Conservation (phyloP, 2,797 vertebrate species). For the Scyliorhinus canicula region DNA sequence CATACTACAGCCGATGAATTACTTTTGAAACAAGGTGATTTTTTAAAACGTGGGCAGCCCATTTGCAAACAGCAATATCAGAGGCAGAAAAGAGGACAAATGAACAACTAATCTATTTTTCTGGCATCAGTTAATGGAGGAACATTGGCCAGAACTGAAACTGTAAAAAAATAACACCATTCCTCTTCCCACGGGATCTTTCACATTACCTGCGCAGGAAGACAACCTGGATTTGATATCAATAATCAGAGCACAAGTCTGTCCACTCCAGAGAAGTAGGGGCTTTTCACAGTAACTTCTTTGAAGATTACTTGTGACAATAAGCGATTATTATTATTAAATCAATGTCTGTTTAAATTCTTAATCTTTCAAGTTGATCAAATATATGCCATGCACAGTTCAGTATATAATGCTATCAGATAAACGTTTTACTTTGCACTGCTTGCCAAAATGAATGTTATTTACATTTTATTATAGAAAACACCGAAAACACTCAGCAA, state of each 20-base stretch:
- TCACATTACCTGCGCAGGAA: neutral
- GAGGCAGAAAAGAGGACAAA: neutral
- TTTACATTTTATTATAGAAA: neutral
- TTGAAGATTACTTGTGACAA: too few relatives aligned
- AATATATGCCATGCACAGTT: neutral
- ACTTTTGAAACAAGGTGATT: neutral
- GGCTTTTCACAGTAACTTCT: too few relatives aligned
- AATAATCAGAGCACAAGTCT: neutral
- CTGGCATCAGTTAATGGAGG: neutral
- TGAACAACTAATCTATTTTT: neutral
- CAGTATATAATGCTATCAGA: neutral
- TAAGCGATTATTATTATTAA: too few relatives aligned
- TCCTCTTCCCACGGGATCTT: neutral
- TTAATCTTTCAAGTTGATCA: neutral
- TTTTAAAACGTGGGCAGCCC: neutral
- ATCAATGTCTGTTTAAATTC: neutral
- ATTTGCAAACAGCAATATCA: neutral
- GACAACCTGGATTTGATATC: neutral
- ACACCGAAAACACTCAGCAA: neutral
- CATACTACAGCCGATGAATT: neutral
- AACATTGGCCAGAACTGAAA: neutral
- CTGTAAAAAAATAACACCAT: neutral
- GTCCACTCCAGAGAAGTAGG: neutral
- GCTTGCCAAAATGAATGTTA: neutral
- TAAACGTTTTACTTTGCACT: neutral